phyloP scores from a whole-genome alignment of 2,113 vertebrate species.

The Peromyscus maniculatus region DNA sequence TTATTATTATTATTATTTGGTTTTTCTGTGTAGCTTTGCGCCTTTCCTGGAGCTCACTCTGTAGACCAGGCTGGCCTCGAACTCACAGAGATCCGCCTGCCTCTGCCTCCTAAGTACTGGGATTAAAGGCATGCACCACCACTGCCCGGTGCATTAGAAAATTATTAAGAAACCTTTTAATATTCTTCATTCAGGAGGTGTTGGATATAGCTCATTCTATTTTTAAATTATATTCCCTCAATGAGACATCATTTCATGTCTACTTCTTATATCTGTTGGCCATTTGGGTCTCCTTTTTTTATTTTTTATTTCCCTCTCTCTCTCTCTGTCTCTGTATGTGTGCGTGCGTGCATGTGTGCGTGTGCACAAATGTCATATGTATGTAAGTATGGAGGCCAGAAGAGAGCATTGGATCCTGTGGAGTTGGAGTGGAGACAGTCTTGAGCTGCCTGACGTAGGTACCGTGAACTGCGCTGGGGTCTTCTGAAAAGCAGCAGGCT shows the following conservation, averaged over 20 bases:
- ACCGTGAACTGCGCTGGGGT: background rate
- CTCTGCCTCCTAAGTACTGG: too few relatives aligned
- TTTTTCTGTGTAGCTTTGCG: too few relatives aligned
- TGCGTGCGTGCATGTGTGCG: background rate
- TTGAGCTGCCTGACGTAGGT: background rate
- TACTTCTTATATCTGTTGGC: background rate
- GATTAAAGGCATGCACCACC: too few relatives aligned
- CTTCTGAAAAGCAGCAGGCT: background rate
- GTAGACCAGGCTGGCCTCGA: too few relatives aligned
- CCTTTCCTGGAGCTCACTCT: too few relatives aligned
- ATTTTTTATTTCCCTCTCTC: background rate
- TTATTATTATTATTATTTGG: too few relatives aligned
- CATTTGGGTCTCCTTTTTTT: background rate
- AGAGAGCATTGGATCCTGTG: background rate
- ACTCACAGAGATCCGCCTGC: too few relatives aligned
- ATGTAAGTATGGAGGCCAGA: background rate
- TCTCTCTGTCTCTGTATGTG: background rate
- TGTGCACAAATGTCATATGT: background rate
- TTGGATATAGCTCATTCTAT: conserved; percentile 3
- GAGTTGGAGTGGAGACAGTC: background rate
- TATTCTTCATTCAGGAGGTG: background rate
- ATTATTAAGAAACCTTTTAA: background rate
- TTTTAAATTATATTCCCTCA: background rate
- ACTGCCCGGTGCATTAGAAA: too few relatives aligned
- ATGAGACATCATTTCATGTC: background rate